These are phyloP conservation scores for Tautogolabrus adspersus DNA, from an alignment of 2,113 vertebrate species.

Conservation along the genomic window DNA sequence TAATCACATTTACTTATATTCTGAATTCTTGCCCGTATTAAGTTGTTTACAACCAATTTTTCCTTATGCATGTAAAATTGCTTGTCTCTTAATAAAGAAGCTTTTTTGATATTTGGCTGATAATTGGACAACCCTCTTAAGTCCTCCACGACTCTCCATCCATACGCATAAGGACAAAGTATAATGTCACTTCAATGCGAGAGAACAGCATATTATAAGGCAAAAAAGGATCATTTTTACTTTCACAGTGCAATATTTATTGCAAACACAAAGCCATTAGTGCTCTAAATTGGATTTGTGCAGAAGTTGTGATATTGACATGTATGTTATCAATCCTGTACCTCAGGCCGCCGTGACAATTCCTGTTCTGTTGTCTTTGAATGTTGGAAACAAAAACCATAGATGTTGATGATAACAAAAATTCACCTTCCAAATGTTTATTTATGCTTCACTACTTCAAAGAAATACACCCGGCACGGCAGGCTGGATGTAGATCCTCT, in stretches of 20 bases:
- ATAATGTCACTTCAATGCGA: too few species aligned
- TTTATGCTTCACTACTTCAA: constrained; percentile 5
- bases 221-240: too few species aligned
- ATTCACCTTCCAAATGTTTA: constrained; percentile 1
- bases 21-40: too few species aligned
- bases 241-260: constrained; percentile 5
- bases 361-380: constrained; percentile 25
- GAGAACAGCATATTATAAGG: too few species aligned
- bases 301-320: constrained; percentile 30
- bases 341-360: constrained; percentile 12
- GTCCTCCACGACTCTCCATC: too few species aligned
- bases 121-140: too few species aligned
- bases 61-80: too few species aligned
- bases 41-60: too few species aligned
- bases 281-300: constrained; percentile 15
- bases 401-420: not conserved
- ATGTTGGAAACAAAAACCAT: constrained; percentile 7
- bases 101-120: too few species aligned
- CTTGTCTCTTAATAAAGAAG: too few species aligned
- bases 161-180: too few species aligned
- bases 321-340: constrained; percentile 14
- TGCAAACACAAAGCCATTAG: constrained; percentile 32
- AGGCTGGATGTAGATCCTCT: not conserved
- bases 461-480: not conserved
- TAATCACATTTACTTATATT: too few species aligned